phyloP scores from a whole-genome alignment of 1,140 invertebrate species.

The Drosophila pruinosa region DNA sequence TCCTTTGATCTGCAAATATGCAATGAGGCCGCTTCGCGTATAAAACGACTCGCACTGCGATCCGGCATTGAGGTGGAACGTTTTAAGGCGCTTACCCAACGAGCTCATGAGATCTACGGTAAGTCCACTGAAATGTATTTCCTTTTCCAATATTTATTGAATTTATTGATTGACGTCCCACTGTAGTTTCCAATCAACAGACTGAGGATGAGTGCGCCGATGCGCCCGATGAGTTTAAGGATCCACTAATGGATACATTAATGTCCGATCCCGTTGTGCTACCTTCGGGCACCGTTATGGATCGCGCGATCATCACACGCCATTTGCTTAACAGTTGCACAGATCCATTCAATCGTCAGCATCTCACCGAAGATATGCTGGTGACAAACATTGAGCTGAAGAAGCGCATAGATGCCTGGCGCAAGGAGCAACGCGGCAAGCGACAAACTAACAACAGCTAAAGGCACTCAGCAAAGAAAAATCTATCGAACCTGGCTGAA shows the following conservation, averaged over 20 bases:
- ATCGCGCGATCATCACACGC: slow-evolving; percentile 95
- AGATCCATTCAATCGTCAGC: slow-evolving; percentile 98
- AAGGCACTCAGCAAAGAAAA: slow-evolving; percentile 3
- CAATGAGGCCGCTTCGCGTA: slow-evolving; percentile 91
- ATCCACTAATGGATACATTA: slow-evolving; percentile 98
- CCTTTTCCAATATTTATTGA: neutral
- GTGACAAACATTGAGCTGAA: slow-evolving; percentile 89
- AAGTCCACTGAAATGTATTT: slow-evolving; percentile 25
- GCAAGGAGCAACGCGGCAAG: slow-evolving; percentile 87
- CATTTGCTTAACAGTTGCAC: slow-evolving; percentile 98
- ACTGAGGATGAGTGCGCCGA: slow-evolving; percentile 96
- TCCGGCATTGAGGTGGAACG: slow-evolving; percentile 91
- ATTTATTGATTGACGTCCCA: neutral
- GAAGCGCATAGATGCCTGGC: slow-evolving; percentile 91
- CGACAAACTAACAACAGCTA: slow-evolving; percentile 72
- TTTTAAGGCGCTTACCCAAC: slow-evolving; percentile 91
- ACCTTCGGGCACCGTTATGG: slow-evolving; percentile 97
- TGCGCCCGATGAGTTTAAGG: slow-evolving; percentile 98
- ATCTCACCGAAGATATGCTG: slow-evolving; percentile 94
- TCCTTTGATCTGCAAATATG: slow-evolving; percentile 97
- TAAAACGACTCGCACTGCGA: slow-evolving; percentile 93
- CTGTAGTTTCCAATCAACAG: slow-evolving; percentile 91
- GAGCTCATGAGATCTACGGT: slow-evolving; percentile 90
- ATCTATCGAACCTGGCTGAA: neutral
- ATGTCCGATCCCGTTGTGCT: slow-evolving; percentile 98